These are phyloP conservation scores for Dynastes maya DNA, from an alignment of 2,888 invertebrate species.

Conservation along the genomic window DNA sequence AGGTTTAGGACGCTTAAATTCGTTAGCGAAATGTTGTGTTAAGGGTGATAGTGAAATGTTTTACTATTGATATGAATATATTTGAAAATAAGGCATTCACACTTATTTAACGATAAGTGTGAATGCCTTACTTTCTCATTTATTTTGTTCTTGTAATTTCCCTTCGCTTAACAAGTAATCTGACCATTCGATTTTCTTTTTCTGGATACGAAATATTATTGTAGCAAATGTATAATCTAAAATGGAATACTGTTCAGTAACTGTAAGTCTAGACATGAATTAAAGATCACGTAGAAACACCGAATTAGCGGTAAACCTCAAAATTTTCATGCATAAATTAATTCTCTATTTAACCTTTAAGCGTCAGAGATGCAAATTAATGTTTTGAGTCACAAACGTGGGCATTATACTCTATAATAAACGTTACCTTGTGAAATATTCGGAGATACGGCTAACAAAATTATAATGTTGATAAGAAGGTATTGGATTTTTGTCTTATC, in stretches of 20 bases:
- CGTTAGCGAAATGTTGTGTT: no score
- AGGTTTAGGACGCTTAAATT: no score
- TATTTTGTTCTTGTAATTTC: no score
- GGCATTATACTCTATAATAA: not conserved
- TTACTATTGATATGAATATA: no score
- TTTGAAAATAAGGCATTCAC: no score
- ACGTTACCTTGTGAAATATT: not conserved
- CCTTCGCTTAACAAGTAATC: no score
- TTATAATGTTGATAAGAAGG: not conserved
- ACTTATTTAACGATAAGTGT: no score
- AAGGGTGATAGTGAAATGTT: no score
- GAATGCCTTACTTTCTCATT: no score
- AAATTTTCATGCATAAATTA: slow-evolving; percentile 25
- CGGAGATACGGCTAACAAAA: not conserved
- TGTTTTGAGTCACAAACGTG: slow-evolving; percentile 5
- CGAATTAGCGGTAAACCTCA: slow-evolving; percentile 44
- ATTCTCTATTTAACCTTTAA: slow-evolving; percentile 8
- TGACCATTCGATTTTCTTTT: not conserved
- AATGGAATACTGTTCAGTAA: not conserved
- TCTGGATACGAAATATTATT: not conserved
- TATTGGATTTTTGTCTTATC: not conserved
- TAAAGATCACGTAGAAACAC: slow-evolving; percentile 13
- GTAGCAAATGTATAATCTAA: not conserved
- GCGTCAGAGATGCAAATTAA: not conserved
- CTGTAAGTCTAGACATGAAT: slow-evolving; percentile 35